Percentiles rank a stretch among this genome's conserved stretches.
Conservation (phyloP, 2,797 vertebrate genomes). For the Huso huso region DNA sequence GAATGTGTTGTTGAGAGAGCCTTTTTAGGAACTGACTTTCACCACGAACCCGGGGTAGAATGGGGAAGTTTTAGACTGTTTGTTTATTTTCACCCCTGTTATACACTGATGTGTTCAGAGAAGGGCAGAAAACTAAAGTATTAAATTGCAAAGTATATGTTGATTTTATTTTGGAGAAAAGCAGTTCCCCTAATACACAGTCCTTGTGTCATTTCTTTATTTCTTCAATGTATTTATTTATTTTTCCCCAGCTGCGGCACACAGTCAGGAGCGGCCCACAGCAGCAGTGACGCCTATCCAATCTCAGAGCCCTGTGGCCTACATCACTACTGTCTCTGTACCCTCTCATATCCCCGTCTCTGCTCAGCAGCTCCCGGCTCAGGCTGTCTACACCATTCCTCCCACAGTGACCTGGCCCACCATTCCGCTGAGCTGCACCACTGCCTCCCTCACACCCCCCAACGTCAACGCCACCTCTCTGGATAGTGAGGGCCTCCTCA, state of each 20-base stretch:
- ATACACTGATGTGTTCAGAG: too few species aligned
- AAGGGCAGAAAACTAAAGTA: too few species aligned
- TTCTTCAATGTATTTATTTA: slow-evolving; percentile 10
- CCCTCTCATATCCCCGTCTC: slow-evolving; percentile 59
- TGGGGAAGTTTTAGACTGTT: too few species aligned
- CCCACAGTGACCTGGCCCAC: slow-evolving; percentile 45
- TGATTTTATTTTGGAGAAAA: too few species aligned
- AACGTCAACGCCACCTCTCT: slow-evolving; percentile 61
- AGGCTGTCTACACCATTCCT: slow-evolving; percentile 40
- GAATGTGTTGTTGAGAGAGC: too few species aligned
- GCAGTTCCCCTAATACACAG: too few species aligned
- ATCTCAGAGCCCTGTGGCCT: slow-evolving; percentile 63
- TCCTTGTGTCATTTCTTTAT: too few species aligned
- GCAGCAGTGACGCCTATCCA: slow-evolving; percentile 86
- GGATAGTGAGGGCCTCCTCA: slow-evolving; percentile 64
- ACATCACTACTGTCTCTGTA: slow-evolving; percentile 62
- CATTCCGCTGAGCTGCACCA: slow-evolving; percentile 68
- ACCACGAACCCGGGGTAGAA: too few species aligned
- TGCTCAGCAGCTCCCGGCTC: slow-evolving; percentile 55
- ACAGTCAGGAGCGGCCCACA: slow-evolving; percentile 85
- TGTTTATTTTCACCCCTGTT: too few species aligned
- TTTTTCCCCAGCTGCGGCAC: slow-evolving; percentile 62
- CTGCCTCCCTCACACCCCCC: slow-evolving; percentile 69
- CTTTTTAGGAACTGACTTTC: too few species aligned
- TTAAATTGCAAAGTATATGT: too few species aligned